Evolutionary conservation across 2,888 invertebrate species (phyloP).

Genomic region (Holacanthella duospinosa): DNA sequence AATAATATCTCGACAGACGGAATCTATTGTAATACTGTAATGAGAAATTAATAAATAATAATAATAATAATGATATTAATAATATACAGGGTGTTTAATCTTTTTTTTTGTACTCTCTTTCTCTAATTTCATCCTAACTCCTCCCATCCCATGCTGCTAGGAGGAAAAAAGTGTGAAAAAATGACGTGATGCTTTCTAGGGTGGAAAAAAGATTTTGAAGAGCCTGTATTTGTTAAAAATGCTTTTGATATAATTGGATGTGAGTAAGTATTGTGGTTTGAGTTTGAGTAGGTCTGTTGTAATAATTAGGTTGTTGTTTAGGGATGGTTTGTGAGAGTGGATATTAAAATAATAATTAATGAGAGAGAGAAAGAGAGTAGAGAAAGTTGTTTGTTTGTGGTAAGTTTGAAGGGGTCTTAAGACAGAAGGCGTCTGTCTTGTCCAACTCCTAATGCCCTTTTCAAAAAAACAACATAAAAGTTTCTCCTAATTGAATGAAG

Average conservation of each 20-base stretch:
- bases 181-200: too few species aligned
- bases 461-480: not conserved
- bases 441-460: not conserved
- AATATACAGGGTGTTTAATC: too few species aligned
- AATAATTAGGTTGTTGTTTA: not conserved
- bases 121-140: too few species aligned
- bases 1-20: not conserved
- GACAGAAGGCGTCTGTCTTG: conserved; percentile 1
- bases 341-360: conserved; percentile 4
- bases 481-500: conserved; percentile 4
- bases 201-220: too few species aligned
- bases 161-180: too few species aligned
- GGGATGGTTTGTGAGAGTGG: not conserved
- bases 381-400: not conserved
- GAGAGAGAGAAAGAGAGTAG: not conserved
- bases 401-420: not conserved
- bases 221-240: too few species aligned
- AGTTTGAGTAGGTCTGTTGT: not conserved
- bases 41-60: too few species aligned
- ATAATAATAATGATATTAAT: too few species aligned
- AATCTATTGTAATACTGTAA: too few species aligned
- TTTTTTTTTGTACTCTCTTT: too few species aligned
- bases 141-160: too few species aligned
- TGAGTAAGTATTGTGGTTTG: not conserved
- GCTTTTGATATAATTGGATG: not conserved